Conservation (phyloP, 2,113 vertebrate genomes). For the rat (Rattus norvegicus) region GRCr8 NC_086028.1:82408501-82409000, state of each 20-base stretch:
- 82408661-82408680: fast-evolving
- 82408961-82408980: neutral
- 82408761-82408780: neutral
- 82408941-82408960: neutral
- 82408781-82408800: neutral
- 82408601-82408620: neutral
- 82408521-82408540: neutral
- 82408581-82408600: neutral
- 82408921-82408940: neutral
- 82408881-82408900: neutral
- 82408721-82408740: neutral
- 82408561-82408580: neutral
- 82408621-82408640: neutral
- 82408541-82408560: neutral
- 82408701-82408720: neutral
- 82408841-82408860: neutral
- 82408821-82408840: neutral
- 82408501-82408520: neutral
- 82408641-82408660: neutral
- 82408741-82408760: neutral
- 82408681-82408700: neutral
- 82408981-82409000: neutral
- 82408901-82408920: neutral
- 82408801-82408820: neutral
- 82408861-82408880: neutral